Conservation (phyloP, 2,113 vertebrate species). For the Tetraodon nigroviridis region DNA sequence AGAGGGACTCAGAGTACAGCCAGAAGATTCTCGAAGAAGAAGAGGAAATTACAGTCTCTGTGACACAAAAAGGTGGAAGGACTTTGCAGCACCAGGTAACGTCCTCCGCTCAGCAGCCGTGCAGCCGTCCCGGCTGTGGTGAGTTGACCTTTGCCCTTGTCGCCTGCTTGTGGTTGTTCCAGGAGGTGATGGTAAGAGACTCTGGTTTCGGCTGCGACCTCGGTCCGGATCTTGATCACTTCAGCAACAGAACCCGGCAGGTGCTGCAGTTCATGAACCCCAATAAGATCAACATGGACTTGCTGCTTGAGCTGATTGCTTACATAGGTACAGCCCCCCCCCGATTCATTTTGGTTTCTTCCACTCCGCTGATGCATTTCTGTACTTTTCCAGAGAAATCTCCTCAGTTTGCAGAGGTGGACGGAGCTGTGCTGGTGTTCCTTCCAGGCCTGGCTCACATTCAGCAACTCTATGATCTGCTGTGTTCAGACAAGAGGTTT, state of each 20-base stretch:
- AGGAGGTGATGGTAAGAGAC: constrained; percentile 82
- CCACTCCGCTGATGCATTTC: not conserved
- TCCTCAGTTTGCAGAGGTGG: constrained; percentile 82
- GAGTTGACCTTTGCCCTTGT: not conserved
- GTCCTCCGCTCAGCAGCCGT: not conserved
- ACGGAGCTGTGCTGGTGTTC: constrained; percentile 90
- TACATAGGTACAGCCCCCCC: constrained; percentile 79
- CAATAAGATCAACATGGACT: constrained; percentile 94
- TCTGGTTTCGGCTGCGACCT: constrained; percentile 70
- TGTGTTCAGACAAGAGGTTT: constrained; percentile 88
- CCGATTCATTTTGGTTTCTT: not conserved
- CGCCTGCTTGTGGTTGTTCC: constrained; percentile 1
- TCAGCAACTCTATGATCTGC: constrained; percentile 88
- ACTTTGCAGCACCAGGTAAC: constrained; percentile 72
- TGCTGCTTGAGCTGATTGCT: constrained; percentile 84
- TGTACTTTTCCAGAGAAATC: constrained; percentile 76
- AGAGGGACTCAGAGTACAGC: constrained; percentile 93
- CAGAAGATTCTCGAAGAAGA: constrained; percentile 94
- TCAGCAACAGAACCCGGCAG: constrained; percentile 84
- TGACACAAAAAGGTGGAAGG: constrained; percentile 86
- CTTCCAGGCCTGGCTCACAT: constrained; percentile 95
- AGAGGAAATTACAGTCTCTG: constrained; percentile 83
- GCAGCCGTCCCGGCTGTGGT: not conserved
- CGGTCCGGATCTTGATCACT: constrained; percentile 81
- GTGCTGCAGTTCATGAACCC: constrained; percentile 92